phyloP scores from a whole-genome alignment of 2,888 invertebrate species.

The Clitarchus hookeri region DNA sequence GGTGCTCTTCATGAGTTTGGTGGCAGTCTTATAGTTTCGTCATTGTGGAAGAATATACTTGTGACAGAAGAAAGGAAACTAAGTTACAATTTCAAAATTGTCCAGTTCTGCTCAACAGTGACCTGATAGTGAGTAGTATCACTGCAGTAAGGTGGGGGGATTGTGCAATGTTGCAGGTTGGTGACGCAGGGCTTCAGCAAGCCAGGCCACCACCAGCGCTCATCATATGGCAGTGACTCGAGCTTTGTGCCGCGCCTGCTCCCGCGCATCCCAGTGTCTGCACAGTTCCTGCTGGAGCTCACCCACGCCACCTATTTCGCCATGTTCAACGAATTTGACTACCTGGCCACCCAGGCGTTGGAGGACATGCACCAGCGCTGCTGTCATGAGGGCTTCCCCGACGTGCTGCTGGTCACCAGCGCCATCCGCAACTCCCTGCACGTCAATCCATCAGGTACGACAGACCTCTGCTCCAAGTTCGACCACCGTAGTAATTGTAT shows the following conservation, averaged over 20 bases:
- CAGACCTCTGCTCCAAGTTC: background rate
- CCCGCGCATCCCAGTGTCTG: constrained; percentile 81
- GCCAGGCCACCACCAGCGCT: constrained; percentile 62
- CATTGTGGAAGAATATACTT: no score
- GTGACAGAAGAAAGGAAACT: no score
- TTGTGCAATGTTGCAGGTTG: constrained; percentile 60
- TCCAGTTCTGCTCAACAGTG: no score
- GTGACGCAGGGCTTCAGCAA: constrained; percentile 82
- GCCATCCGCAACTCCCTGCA: constrained; percentile 86
- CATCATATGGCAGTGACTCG: constrained; percentile 65
- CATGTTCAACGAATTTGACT: constrained; percentile 88
- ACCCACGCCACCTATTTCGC: constrained; percentile 89
- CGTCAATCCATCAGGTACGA: constrained; percentile 72
- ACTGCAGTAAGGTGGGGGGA: no score
- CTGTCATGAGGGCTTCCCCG: constrained; percentile 86
- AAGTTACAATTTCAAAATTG: no score
- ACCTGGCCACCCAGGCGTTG: constrained; percentile 81
- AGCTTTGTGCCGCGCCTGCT: constrained; percentile 59
- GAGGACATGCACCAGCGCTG: constrained; percentile 89
- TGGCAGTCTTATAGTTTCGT: no score
- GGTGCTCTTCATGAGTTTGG: no score
- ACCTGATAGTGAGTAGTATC: no score
- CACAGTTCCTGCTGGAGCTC: constrained; percentile 85
- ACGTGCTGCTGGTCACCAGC: constrained; percentile 86
- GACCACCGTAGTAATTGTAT: no score